Evolutionary conservation across 1,140 invertebrate species (phyloP).

Genomic region (Neuroterus valhalla): DNA sequence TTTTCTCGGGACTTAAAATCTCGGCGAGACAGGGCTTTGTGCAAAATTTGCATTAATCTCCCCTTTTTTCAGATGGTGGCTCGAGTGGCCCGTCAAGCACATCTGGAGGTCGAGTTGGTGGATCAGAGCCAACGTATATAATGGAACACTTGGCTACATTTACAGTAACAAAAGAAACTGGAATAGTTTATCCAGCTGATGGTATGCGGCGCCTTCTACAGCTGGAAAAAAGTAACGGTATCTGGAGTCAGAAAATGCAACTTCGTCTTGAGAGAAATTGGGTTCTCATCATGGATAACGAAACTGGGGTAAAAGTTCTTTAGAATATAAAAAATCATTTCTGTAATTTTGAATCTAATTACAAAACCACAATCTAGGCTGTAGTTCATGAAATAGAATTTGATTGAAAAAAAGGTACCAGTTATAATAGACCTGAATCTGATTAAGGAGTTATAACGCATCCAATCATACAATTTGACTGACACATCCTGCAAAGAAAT

Average conservation of each 20-base stretch:
- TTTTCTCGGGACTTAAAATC: background rate
- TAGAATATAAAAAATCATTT: conserved; percentile 2
- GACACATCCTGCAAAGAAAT: too few relatives aligned
- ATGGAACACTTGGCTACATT: conserved; percentile 99
- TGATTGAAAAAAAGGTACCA: too few relatives aligned
- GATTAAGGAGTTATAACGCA: too few relatives aligned
- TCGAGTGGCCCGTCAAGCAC: conserved; percentile 61
- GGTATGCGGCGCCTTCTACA: conserved; percentile 96
- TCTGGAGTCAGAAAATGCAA: conserved; percentile 99
- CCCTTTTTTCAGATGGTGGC: conserved; percentile 57
- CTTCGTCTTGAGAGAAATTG: conserved; percentile 90
- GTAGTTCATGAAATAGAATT: too few relatives aligned
- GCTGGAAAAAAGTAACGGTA: conserved; percentile 97
- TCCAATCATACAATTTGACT: too few relatives aligned
- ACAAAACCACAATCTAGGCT: too few relatives aligned
- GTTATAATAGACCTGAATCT: too few relatives aligned
- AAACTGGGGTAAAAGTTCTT: conserved; percentile 89
- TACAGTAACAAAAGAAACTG: conserved; percentile 91
- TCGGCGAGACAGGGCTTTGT: background rate
- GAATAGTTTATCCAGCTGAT: conserved; percentile 91
- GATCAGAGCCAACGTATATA: conserved; percentile 83
- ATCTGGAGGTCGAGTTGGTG: conserved; percentile 62
- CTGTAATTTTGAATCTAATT: background rate
- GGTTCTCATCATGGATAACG: conserved; percentile 96
- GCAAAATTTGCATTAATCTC: background rate